Conservation (phyloP, 2,113 vertebrate genomes). For the Salvator merianae region DNA sequence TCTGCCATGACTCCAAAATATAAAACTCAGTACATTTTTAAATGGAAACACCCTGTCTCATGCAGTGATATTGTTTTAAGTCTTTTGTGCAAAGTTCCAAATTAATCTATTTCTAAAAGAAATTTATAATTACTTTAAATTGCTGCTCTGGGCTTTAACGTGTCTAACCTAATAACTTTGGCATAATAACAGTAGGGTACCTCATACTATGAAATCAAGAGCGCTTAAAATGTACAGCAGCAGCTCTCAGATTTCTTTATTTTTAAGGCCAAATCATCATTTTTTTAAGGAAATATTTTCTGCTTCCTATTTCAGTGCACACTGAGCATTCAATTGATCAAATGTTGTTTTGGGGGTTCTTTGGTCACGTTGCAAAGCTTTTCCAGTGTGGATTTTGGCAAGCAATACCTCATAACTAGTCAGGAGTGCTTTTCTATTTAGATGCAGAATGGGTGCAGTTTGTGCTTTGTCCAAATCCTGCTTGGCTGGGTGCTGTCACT, state of each 20-base stretch:
- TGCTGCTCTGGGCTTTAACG: constrained; percentile 39
- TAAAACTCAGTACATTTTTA: constrained; percentile 26
- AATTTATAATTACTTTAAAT: constrained; percentile 54
- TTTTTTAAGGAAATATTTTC: constrained; percentile 70
- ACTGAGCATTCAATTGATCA: constrained; percentile 40
- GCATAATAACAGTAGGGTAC: constrained; percentile 57
- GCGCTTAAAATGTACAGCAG: constrained; percentile 58
- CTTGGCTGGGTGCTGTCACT: too few relatives aligned
- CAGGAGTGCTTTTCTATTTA: too few relatives aligned
- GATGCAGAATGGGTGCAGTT: too few relatives aligned
- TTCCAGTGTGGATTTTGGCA: constrained; percentile 41
- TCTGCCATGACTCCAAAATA: constrained; percentile 31
- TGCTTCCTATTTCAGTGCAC: constrained; percentile 43
- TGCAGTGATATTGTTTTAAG: constrained; percentile 56
- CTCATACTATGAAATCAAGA: constrained; percentile 66
- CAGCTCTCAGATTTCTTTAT: constrained; percentile 51
- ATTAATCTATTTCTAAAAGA: constrained; percentile 59
- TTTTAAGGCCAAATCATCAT: constrained; percentile 63
- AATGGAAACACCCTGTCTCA: constrained; percentile 53
- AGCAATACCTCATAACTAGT: neutral
- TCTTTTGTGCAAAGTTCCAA: constrained; percentile 53
- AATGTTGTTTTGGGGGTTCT: constrained; percentile 59
- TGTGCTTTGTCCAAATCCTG: too few relatives aligned
- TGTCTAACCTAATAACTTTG: constrained; percentile 68
- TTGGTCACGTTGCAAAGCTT: constrained; percentile 50